Conservation (phyloP, 2,113 vertebrate genomes). For the Mastomys coucha region DNA sequence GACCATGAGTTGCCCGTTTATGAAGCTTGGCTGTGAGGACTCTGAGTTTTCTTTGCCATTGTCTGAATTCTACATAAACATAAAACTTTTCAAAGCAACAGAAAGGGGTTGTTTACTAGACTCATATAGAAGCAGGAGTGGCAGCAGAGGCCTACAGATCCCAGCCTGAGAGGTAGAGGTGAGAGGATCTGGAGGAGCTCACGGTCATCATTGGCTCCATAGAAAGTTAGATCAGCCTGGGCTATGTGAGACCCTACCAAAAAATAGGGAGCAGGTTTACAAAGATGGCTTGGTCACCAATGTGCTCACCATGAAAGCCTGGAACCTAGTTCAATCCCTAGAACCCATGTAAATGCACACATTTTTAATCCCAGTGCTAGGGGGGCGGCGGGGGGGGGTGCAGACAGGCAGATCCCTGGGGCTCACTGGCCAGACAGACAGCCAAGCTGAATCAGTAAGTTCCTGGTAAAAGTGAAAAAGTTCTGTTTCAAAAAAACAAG, state of each 20-base stretch:
- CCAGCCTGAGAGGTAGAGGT: background rate
- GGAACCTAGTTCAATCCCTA: background rate
- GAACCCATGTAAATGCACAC: no score
- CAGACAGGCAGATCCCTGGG: background rate
- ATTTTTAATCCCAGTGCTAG: background rate
- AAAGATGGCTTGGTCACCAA: background rate
- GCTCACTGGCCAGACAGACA: background rate
- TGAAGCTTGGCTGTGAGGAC: background rate
- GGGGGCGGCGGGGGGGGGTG: no score
- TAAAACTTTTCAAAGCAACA: constrained; percentile 5
- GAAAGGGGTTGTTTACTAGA: background rate
- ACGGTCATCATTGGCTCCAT: background rate
- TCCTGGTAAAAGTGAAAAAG: background rate
- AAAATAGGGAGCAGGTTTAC: background rate
- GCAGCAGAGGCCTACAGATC: background rate
- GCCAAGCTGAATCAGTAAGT: background rate
- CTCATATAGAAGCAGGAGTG: background rate
- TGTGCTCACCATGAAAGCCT: background rate
- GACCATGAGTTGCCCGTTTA: background rate
- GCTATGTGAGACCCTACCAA: background rate
- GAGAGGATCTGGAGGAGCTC: background rate
- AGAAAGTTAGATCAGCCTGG: background rate
- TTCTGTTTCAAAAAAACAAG: background rate
- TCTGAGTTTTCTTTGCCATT: background rate
- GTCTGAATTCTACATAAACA: background rate